Evolutionary conservation across 2,888 invertebrate species (phyloP).

Genomic region (Neria commutata): DNA sequence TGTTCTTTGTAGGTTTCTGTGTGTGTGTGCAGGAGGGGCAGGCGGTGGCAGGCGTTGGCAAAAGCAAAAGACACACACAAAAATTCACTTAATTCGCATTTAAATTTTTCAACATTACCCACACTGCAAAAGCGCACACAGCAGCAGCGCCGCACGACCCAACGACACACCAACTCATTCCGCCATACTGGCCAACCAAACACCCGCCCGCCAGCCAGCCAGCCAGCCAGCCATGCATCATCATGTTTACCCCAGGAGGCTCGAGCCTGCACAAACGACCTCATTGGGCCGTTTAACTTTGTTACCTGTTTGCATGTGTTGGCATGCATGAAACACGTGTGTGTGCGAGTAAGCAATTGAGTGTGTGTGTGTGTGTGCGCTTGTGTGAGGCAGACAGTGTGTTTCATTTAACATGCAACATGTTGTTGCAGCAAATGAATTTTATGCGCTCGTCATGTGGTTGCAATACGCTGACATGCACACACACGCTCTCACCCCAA

Average conservation of each 20-base stretch:
- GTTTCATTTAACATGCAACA: slow-evolving; percentile 15
- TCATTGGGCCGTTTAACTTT: neutral
- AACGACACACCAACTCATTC: neutral
- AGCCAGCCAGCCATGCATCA: neutral
- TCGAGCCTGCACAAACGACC: neutral
- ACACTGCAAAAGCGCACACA: no score
- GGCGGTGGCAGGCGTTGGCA: no score
- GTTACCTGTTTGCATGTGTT: slow-evolving; percentile 2
- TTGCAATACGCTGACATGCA: neutral
- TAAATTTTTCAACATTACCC: slow-evolving; percentile 1
- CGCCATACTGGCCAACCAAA: neutral
- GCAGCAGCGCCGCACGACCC: no score
- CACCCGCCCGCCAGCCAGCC: neutral
- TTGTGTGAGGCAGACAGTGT: neutral
- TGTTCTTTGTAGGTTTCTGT: no score
- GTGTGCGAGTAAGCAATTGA: no score
- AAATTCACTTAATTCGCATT: neutral
- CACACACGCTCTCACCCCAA: neutral
- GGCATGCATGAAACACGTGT: neutral
- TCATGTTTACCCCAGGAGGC: neutral
- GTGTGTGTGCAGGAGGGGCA: no score
- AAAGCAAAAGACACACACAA: neutral
- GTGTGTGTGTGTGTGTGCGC: neutral
- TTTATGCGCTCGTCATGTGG: neutral
- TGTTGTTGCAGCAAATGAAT: slow-evolving; percentile 15